Conservation (phyloP, 2,797 vertebrate species). For the Dendrocincla tyrannina region DNA sequence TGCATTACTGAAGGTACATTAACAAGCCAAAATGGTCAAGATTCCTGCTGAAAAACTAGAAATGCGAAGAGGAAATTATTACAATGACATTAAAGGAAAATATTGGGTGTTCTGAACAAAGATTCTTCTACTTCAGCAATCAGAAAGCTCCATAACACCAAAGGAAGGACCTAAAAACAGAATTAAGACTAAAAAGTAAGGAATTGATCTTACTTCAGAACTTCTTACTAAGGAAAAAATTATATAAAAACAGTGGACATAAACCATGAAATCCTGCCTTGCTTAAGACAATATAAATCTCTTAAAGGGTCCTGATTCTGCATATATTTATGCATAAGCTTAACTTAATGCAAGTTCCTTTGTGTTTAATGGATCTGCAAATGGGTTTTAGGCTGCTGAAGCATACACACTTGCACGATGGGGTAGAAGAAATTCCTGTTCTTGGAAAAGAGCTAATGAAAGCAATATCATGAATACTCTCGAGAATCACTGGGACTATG, state of each 20-base stretch:
- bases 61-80: neutral
- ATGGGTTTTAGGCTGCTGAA: neutral
- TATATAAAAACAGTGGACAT: neutral
- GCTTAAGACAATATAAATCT: neutral
- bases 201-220: neutral
- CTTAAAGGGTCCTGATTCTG: neutral
- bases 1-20: neutral
- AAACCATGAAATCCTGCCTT: neutral
- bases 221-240: neutral
- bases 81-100: neutral
- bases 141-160: neutral
- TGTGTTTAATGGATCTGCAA: constrained; percentile 12
- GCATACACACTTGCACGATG: neutral
- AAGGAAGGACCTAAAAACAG: neutral
- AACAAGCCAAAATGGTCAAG: neutral
- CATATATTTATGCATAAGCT: neutral
- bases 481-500: neutral
- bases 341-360: neutral
- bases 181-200: neutral
- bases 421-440: neutral
- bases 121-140: neutral
- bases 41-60: neutral
- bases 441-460: constrained; percentile 45
- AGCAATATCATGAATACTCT: neutral
- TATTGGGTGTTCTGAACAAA: neutral